These are phyloP conservation scores for Bufotes viridis DNA, from an alignment of 2,797 vertebrate genomes.

Conservation along the genomic window DNA sequence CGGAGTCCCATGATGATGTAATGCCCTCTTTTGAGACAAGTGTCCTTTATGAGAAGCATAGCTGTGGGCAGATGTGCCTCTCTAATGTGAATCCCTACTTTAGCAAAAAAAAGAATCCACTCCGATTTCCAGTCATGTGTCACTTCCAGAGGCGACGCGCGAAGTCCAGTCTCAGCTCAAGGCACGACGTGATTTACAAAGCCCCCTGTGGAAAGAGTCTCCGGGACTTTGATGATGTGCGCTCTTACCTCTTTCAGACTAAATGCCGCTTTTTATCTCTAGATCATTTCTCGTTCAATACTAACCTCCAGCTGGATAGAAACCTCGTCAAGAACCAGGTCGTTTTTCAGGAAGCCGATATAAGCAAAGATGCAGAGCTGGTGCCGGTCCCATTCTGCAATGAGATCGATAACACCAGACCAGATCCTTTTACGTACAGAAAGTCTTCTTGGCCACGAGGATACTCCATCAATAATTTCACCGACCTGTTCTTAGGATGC, in stretches of 20 bases:
- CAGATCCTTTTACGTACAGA: constrained; percentile 86
- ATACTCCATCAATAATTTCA: constrained; percentile 81
- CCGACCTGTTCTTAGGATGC: constrained; percentile 77
- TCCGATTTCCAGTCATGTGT: constrained; percentile 83
- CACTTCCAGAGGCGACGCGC: constrained; percentile 83
- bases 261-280: constrained; percentile 81
- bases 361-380: constrained; percentile 85
- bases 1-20: constrained; percentile 25
- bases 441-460: constrained; percentile 87
- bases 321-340: constrained; percentile 62
- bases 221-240: constrained; percentile 80
- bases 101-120: constrained; percentile 83
- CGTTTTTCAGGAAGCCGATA: constrained; percentile 79
- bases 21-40: background rate
- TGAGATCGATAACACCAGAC: constrained; percentile 70
- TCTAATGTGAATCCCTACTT: constrained; percentile 65
- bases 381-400: constrained; percentile 84
- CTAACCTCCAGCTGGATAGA: constrained; percentile 77
- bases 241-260: constrained; percentile 81
- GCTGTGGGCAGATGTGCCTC: constrained; percentile 77
- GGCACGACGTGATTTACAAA: constrained; percentile 80
- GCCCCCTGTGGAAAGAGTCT: constrained; percentile 88
- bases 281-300: constrained; percentile 90
- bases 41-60: constrained; percentile 69
- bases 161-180: constrained; percentile 66